Conservation (phyloP, 1,140 invertebrate genomes). For the Drosophila virilis region DNA sequence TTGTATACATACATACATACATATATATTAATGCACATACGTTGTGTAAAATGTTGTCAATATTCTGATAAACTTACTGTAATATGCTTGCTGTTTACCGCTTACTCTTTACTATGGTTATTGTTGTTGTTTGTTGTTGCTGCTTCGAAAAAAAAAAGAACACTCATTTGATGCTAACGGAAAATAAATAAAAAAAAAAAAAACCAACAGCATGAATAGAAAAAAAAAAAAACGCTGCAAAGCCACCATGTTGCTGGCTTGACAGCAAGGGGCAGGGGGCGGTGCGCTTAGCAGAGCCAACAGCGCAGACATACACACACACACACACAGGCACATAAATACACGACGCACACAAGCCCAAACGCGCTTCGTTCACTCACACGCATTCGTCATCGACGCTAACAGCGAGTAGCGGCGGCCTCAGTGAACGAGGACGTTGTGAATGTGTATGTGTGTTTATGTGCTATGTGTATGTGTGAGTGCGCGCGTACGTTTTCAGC, state of each 20-base stretch:
- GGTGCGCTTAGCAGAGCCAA: constrained; percentile 11
- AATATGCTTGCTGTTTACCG: constrained; percentile 37
- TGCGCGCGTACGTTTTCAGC: constrained; percentile 57
- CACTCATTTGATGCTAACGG: constrained; percentile 33
- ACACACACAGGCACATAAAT: constrained; percentile 16
- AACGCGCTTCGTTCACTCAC: constrained; percentile 49
- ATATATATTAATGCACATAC: neutral
- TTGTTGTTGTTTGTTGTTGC: constrained; percentile 36
- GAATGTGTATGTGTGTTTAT: constrained; percentile 36
- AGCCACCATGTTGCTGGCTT: constrained; percentile 14
- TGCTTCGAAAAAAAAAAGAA: constrained; percentile 12
- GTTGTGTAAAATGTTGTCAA: constrained; percentile 6
- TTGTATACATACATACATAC: constrained; percentile 27
- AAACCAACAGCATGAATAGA: constrained; percentile 19
- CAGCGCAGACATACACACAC: constrained; percentile 7
- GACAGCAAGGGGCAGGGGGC: constrained; percentile 4
- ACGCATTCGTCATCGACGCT: constrained; percentile 68
- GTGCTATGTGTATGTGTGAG: constrained; percentile 14
- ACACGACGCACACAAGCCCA: constrained; percentile 25
- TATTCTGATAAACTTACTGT: constrained; percentile 26
- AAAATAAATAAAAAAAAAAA: constrained; percentile 27
- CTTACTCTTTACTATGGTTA: constrained; percentile 25
- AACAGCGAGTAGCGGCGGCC: constrained; percentile 53
- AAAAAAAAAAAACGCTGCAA: constrained; percentile 18
- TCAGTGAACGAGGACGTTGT: constrained; percentile 58